Evolutionary conservation across 92 coral and sea anemone genomes (phyloP).

Genomic region (Parazoanthus atlanticus): DNA sequence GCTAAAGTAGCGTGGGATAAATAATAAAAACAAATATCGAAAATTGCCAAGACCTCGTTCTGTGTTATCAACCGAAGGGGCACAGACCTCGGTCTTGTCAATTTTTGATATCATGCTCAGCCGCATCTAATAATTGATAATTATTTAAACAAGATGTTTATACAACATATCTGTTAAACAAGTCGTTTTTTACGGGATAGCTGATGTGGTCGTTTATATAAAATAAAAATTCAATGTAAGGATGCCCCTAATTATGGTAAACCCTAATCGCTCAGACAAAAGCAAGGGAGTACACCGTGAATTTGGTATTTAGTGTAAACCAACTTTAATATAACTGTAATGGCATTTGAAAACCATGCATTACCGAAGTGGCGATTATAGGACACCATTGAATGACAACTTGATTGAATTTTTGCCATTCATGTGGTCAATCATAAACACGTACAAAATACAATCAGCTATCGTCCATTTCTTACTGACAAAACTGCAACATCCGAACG

Average conservation of each 20-base stretch:
- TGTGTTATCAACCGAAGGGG: conserved; percentile 18
- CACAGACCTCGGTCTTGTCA: conserved; percentile 11
- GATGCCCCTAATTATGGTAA: background rate
- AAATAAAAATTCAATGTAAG: background rate
- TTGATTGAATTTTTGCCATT: conserved; percentile 1
- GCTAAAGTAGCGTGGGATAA: background rate
- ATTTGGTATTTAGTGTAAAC: conserved; percentile 17
- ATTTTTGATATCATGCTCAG: conserved; percentile 17
- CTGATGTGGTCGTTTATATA: conserved; percentile 30
- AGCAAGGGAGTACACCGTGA: conserved; percentile 22
- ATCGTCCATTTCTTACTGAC: conserved; percentile 19
- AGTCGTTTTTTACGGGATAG: conserved; percentile 21
- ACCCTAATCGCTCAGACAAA: background rate
- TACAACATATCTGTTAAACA: conserved; percentile 3
- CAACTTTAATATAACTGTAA: conserved; percentile 7
- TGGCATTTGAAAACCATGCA: conserved; percentile 15
- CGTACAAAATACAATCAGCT: conserved; percentile 25
- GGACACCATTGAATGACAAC: conserved; percentile 15
- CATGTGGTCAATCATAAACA: conserved; percentile 20
- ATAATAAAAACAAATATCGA: background rate
- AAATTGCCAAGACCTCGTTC: conserved; percentile 18
- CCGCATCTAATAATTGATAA: background rate
- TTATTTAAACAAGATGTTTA: conserved; percentile 12
- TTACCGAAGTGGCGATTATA: conserved; percentile 25
- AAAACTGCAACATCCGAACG: conserved; percentile 31